phyloP scores from a whole-genome alignment of 2,797 vertebrate genomes.

The Leptoclinus maculatus region DNA sequence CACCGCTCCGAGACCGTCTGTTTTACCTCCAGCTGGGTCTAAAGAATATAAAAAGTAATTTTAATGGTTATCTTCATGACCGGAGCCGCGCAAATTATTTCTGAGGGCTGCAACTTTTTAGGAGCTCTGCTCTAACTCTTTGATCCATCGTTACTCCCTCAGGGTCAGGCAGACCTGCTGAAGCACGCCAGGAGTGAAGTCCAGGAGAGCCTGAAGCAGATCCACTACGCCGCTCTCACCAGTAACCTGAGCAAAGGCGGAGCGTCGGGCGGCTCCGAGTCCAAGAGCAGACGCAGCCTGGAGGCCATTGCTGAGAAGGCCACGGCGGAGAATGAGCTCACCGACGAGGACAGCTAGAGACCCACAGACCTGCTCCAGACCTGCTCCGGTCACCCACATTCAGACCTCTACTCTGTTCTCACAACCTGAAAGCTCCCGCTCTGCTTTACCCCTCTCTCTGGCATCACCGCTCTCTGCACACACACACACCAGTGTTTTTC shows the following conservation, averaged over 20 bases:
- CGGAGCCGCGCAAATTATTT: too few species aligned
- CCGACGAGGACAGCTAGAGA: constrained; percentile 75
- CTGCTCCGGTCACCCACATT: not conserved
- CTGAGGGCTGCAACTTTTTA: not conserved
- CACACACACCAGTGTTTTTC: constrained; percentile 14
- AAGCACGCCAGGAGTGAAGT: constrained; percentile 95
- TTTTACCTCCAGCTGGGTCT: too few species aligned
- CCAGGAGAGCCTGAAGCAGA: constrained; percentile 96
- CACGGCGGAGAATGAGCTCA: constrained; percentile 83
- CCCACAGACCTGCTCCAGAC: not conserved
- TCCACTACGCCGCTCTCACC: constrained; percentile 93
- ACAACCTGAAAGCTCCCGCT: constrained; percentile 40
- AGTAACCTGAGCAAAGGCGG: constrained; percentile 91
- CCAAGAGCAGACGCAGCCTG: constrained; percentile 87
- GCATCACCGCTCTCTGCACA: not conserved
- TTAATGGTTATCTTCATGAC: too few species aligned
- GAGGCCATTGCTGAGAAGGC: constrained; percentile 92
- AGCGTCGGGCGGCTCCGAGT: constrained; percentile 68
- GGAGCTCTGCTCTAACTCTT: not conserved
- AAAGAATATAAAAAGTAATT: too few species aligned
- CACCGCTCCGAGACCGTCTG: too few species aligned
- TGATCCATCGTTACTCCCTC: constrained; percentile 30
- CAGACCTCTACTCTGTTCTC: constrained; percentile 33
- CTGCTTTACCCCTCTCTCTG: not conserved
- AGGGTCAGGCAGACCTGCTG: constrained; percentile 97